These are phyloP conservation scores for Myodes glareolus DNA, from an alignment of 2,113 vertebrate species.

Conservation along the genomic window DNA sequence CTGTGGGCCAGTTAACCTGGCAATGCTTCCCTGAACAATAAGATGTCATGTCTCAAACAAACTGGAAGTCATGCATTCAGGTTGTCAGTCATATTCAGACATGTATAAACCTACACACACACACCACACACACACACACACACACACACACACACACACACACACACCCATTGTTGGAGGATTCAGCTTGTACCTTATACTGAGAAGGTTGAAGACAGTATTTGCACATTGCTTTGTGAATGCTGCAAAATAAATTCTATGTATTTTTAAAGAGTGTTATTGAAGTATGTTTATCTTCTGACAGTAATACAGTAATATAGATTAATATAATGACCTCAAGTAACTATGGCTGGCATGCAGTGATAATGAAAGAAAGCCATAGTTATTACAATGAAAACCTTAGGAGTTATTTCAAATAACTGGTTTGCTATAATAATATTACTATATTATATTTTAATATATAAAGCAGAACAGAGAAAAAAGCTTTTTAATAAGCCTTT, in stretches of 20 bases:
- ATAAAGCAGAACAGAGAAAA: not conserved
- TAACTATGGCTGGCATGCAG: not conserved
- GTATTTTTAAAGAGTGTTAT: not conserved
- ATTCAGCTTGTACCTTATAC: constrained; percentile 20
- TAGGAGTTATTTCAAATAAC: constrained; percentile 5
- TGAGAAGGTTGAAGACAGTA: not conserved
- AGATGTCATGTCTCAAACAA: not conserved
- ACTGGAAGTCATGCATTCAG: not conserved
- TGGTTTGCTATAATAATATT: not conserved
- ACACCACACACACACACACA: not conserved
- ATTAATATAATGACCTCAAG: not conserved
- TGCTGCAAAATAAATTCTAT: not conserved
- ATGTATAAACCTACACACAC: not conserved
- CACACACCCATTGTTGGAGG: not conserved
- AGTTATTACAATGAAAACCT: constrained; percentile 18
- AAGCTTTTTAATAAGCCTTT: not conserved
- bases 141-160: too few species aligned
- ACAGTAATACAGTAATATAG: not conserved
- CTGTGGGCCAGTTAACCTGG: not conserved
- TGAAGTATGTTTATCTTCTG: constrained; percentile 11
- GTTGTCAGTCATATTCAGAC: not conserved
- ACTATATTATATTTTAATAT: not conserved
- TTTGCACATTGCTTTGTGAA: not conserved
- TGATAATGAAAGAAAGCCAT: constrained; percentile 7
- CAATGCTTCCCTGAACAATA: not conserved